phyloP scores from a whole-genome alignment of 2,113 vertebrate genomes.

The Triplophysa tibetana region DNA sequence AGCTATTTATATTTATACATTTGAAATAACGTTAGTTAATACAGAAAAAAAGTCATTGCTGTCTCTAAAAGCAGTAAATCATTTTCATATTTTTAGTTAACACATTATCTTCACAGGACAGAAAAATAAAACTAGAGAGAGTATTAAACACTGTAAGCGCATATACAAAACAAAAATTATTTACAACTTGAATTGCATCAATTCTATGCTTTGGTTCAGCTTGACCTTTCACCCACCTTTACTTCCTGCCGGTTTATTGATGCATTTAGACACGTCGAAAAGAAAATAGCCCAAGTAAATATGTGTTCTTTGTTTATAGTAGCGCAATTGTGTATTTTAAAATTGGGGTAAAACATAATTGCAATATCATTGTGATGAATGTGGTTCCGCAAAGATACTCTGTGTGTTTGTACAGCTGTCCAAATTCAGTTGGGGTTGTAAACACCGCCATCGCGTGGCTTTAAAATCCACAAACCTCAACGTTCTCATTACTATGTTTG shows the following conservation, averaged over 20 bases:
- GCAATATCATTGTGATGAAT: not conserved
- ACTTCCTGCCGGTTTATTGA: slow-evolving; percentile 56
- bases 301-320: too few species aligned
- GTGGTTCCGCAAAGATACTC: not conserved
- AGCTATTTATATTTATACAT: slow-evolving; percentile 10
- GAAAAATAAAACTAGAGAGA: too few species aligned
- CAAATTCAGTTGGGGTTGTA: slow-evolving; percentile 25
- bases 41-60: not conserved
- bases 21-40: not conserved
- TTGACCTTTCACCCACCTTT: slow-evolving; percentile 80
- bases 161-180: not conserved
- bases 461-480: not conserved
- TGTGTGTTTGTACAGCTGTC: not conserved
- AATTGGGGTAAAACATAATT: not conserved
- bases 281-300: too few species aligned
- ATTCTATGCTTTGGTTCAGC: not conserved
- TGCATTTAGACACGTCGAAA: slow-evolving; percentile 45
- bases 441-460: slow-evolving; percentile 53
- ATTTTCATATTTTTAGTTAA: too few species aligned
- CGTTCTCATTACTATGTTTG: not conserved
- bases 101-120: too few species aligned
- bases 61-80: not conserved
- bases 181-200: not conserved
- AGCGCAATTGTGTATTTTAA: not conserved
- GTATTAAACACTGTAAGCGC: too few species aligned